Conservation (phyloP, 2,797 vertebrate genomes). For the Eulemur albifrons region DNA sequence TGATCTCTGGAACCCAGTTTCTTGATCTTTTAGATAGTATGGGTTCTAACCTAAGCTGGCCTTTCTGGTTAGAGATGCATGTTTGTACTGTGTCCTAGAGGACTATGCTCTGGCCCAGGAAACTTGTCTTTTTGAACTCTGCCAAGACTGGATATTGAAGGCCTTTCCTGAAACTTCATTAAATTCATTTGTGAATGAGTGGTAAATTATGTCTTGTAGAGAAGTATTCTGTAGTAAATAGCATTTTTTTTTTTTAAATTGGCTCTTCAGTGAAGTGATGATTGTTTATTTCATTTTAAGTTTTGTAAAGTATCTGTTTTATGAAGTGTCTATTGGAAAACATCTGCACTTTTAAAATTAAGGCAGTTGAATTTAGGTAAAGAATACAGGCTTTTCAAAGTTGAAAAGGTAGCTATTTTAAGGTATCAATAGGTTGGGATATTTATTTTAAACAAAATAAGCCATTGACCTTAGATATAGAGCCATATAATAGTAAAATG, state of each 20-base stretch:
- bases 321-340: background rate
- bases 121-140: background rate
- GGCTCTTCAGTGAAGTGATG: background rate
- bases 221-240: background rate
- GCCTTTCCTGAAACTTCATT: background rate
- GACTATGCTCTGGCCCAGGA: background rate
- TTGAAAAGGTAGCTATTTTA: conserved; percentile 15
- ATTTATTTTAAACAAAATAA: conserved; percentile 39
- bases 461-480: background rate
- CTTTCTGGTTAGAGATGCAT: background rate
- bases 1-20: background rate
- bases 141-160: background rate
- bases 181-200: background rate
- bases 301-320: background rate
- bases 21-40: background rate
- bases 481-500: background rate
- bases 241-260: background rate
- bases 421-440: background rate
- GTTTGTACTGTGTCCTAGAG: background rate
- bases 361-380: background rate
- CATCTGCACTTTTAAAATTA: background rate
- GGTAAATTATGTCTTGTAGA: background rate
- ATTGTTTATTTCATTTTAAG: background rate
- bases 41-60: background rate
- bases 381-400: background rate